phyloP scores from a whole-genome alignment of 2,113 vertebrate species.

The Loxodonta africana region DNA sequence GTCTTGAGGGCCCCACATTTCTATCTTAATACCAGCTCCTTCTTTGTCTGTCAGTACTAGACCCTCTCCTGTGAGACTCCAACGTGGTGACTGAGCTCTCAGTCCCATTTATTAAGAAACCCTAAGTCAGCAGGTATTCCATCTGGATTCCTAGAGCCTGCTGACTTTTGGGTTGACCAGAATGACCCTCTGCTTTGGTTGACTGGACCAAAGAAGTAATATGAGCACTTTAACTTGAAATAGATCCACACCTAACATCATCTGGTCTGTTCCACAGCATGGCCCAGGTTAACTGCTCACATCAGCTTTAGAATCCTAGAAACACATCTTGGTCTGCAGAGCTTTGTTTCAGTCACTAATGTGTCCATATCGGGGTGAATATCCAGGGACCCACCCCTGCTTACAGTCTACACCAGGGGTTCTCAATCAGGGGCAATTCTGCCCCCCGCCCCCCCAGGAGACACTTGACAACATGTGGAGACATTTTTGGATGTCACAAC shows the following conservation, averaged over 20 bases:
- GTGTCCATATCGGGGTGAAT: background rate
- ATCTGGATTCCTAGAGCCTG: background rate
- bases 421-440: background rate
- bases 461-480: background rate
- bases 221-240: background rate
- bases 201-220: background rate
- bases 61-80: background rate
- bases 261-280: background rate
- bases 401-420: background rate
- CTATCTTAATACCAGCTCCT: background rate
- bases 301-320: background rate
- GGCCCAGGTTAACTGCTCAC: background rate
- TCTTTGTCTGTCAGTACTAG: background rate
- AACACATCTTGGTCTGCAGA: background rate
- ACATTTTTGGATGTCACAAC: background rate
- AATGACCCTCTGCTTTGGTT: conserved; percentile 2
- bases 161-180: conserved; percentile 15
- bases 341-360: background rate
- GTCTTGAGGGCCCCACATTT: background rate
- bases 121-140: background rate
- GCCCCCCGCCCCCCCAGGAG: background rate
- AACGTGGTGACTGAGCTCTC: background rate
- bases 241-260: background rate
- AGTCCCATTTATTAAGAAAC: background rate
- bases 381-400: background rate